phyloP scores from a whole-genome alignment of 2,888 invertebrate species.

The Pheosia tremula region DNA sequence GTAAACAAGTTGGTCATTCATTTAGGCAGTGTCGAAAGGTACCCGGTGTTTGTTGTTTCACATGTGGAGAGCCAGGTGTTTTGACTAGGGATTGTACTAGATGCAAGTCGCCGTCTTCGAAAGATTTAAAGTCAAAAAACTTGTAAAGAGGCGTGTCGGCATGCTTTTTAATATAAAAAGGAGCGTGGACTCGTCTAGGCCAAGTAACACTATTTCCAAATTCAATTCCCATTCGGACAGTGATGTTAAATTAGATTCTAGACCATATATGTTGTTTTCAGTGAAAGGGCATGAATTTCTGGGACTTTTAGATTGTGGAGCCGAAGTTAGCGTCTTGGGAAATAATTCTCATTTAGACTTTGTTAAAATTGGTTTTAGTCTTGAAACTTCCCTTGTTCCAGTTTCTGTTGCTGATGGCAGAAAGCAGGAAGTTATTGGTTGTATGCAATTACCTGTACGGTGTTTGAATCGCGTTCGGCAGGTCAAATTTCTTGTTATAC shows the following conservation, averaged over 20 bases:
- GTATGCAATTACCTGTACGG: neutral
- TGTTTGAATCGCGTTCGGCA: too few species aligned
- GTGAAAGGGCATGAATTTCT: neutral
- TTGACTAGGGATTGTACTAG: neutral
- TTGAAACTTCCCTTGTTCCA: neutral
- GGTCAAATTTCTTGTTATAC: too few species aligned
- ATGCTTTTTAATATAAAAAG: neutral
- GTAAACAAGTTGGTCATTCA: neutral
- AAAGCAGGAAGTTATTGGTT: neutral
- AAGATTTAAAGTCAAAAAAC: constrained; percentile 2
- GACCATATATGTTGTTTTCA: neutral
- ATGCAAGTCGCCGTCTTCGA: too few species aligned
- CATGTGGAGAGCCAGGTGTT: neutral
- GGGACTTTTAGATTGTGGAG: neutral
- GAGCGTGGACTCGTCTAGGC: neutral
- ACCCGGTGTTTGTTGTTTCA: neutral
- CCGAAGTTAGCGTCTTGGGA: neutral
- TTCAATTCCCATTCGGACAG: neutral
- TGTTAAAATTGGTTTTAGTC: neutral
- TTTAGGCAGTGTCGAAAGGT: neutral
- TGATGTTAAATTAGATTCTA: too few species aligned
- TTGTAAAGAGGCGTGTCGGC: neutral
- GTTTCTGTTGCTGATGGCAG: neutral
- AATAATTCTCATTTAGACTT: neutral
- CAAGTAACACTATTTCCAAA: too few species aligned